Conservation (phyloP, 2,797 vertebrate species). For the Esox masquinongy region DNA sequence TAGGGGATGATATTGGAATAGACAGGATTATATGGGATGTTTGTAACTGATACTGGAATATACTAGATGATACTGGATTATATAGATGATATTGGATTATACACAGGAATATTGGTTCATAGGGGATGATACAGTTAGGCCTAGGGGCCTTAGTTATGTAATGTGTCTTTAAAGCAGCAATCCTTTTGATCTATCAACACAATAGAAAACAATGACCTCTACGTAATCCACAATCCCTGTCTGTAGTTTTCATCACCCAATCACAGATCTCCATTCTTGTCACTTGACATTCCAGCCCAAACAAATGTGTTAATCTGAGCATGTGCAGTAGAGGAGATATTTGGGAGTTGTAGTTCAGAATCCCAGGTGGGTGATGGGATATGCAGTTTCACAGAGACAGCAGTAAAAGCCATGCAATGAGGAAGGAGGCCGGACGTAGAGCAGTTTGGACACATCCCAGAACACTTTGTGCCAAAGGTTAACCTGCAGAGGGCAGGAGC, state of each 20-base stretch:
- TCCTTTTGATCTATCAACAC: slow-evolving; percentile 55
- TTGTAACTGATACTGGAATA: too few species aligned
- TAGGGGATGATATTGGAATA: too few species aligned
- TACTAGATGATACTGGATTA: too few species aligned
- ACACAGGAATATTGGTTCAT: too few species aligned
- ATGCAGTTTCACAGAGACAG: slow-evolving; percentile 72
- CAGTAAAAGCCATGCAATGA: slow-evolving; percentile 80
- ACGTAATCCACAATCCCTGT: slow-evolving; percentile 26
- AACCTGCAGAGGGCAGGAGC: slow-evolving; percentile 57
- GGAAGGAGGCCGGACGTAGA: slow-evolving; percentile 56
- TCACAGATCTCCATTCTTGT: neutral
- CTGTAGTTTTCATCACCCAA: slow-evolving; percentile 38
- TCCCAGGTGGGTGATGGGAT: slow-evolving; percentile 56
- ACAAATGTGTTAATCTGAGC: slow-evolving; percentile 3
- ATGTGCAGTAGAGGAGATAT: neutral
- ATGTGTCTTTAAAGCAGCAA: slow-evolving; percentile 77
- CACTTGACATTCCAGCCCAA: neutral
- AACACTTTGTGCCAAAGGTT: slow-evolving; percentile 73
- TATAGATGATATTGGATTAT: too few species aligned
- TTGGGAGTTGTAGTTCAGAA: slow-evolving; percentile 33
- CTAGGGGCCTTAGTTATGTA: slow-evolving; percentile 12
- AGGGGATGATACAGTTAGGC: too few species aligned
- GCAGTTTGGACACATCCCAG: slow-evolving; percentile 82
- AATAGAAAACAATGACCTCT: slow-evolving; percentile 37
- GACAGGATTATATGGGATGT: too few species aligned